Conservation (phyloP, 35 echinoderm and acorn worm genomes). For the Patiria miniata region DNA sequence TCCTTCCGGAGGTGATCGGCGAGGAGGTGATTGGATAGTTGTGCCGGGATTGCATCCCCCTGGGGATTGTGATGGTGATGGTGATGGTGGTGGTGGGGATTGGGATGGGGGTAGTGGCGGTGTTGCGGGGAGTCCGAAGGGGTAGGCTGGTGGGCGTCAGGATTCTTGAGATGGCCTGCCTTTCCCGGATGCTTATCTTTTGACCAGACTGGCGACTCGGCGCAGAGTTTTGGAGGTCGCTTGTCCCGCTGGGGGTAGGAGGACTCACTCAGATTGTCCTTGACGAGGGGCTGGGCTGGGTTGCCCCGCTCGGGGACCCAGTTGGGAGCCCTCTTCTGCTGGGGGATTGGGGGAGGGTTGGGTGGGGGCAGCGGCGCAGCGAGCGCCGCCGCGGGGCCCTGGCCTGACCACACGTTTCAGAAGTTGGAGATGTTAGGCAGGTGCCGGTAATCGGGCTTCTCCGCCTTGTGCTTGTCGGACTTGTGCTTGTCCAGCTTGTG, state of each 20-base stretch:
- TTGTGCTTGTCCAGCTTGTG: conserved; percentile 24
- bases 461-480: conserved; percentile 7
- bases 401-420: conserved; percentile 26
- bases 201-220: conserved; percentile 4
- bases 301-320: background rate
- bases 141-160: background rate
- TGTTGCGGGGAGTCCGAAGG: background rate
- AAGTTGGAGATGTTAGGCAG: conserved; percentile 16
- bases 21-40: background rate
- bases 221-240: background rate
- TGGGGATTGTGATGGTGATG: background rate
- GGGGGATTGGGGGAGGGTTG: background rate
- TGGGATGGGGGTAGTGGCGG: background rate
- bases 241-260: background rate
- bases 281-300: background rate
- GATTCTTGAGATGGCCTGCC: background rate
- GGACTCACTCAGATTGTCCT: background rate
- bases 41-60: background rate
- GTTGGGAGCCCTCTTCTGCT: background rate
- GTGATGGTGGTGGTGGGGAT: background rate
- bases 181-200: background rate
- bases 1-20: conserved; percentile 10
- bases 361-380: conserved; percentile 5
- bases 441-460: conserved; percentile 7
- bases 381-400: background rate